A percentile compares a stretch with the other conserved stretches of the same genome.
Conservation (phyloP, 2,113 vertebrate genomes). For the Falco punctatus region DNA sequence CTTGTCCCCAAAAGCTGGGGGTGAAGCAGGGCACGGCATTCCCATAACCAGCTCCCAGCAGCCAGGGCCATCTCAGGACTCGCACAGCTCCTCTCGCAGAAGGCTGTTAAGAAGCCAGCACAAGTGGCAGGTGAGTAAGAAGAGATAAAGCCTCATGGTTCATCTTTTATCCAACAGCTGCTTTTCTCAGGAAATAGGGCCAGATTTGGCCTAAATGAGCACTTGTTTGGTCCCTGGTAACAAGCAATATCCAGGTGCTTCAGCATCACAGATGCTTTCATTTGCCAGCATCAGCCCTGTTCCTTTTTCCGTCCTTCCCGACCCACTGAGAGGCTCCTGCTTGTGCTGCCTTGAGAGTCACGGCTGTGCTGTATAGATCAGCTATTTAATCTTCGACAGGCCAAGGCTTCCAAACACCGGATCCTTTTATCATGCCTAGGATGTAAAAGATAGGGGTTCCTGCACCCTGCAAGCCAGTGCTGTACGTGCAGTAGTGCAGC, state of each 20-base stretch:
- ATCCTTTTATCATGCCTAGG: background rate
- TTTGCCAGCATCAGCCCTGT: background rate
- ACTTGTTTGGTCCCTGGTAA: background rate
- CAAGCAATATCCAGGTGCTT: background rate
- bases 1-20: accelerated
- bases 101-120: background rate
- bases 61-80: background rate
- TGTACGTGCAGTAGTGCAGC: background rate
- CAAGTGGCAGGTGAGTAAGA: background rate
- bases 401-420: background rate
- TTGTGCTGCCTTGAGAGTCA: background rate
- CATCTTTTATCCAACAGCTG: background rate
- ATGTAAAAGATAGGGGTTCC: background rate
- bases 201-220: background rate
- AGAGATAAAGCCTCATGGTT: background rate
- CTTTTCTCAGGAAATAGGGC: background rate
- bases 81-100: accelerated
- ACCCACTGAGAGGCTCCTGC: background rate
- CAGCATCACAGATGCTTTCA: background rate
- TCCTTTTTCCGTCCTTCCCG: background rate
- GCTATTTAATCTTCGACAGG: background rate
- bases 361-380: background rate
- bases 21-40: accelerated
- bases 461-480: background rate
- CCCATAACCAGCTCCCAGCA: background rate